phyloP scores from a whole-genome alignment of 2,888 invertebrate species.

The Xanthia togata region DNA sequence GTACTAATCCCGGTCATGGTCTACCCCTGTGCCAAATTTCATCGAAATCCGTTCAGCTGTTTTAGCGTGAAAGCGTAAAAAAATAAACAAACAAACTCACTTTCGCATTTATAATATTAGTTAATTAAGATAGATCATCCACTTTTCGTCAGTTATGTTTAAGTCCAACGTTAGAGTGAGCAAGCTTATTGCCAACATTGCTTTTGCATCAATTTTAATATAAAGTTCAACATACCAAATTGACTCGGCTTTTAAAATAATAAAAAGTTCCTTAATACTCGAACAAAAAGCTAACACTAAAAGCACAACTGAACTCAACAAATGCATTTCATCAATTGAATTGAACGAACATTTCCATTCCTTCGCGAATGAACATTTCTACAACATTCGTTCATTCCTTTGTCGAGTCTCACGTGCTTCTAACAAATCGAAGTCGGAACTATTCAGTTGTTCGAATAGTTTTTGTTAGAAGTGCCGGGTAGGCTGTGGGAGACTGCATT shows the following conservation, averaged over 20 bases:
- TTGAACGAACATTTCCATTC: constrained; percentile 59
- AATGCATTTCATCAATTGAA: constrained; percentile 54
- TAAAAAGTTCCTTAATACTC: not conserved
- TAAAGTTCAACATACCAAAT: not conserved
- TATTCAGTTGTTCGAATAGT: constrained; percentile 42
- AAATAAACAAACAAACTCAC: no score
- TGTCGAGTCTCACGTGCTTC: constrained; percentile 44
- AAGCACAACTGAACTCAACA: constrained; percentile 46
- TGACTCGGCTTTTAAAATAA: not conserved
- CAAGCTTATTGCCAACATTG: not conserved
- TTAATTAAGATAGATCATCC: not conserved
- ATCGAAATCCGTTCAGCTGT: no score
- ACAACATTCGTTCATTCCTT: constrained; percentile 55
- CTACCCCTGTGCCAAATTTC: no score
- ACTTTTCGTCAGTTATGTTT: not conserved
- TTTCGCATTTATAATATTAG: no score
- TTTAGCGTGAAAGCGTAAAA: no score
- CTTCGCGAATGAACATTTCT: constrained; percentile 56
- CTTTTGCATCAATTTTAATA: no score
- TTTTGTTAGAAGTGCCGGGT: constrained; percentile 23
- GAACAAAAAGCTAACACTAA: constrained; percentile 32
- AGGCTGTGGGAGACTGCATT: constrained; percentile 4
- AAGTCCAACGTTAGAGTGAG: not conserved
- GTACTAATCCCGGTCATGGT: no score
- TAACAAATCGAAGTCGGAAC: constrained; percentile 44